Evolutionary conservation across 2,113 vertebrate genomes (phyloP), one percentile per base, ranked within the genome.

Genomic region (Pogona vitticeps): DNA sequence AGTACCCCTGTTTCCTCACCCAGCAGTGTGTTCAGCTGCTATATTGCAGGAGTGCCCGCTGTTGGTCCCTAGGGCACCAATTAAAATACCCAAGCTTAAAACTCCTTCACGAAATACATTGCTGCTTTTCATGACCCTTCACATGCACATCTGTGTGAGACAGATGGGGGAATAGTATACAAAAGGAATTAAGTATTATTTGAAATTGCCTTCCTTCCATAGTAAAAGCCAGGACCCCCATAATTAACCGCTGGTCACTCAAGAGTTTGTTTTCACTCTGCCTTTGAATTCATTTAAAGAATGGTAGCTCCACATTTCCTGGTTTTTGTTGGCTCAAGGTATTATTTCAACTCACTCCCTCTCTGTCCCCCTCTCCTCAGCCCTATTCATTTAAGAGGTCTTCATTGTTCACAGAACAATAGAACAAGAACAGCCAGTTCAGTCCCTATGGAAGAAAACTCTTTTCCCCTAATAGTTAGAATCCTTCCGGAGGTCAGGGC

Each of bases 401-500:
- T 7, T 75, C 88, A 90, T 90, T 94, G 95, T 95, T 94, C 93
- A 91, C 87, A 91, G 89, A 94, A 95, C 94, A 95, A 92, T 91
- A 88, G 95, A 90, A 72, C 70, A 38, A 86, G 88, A 90, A 93
- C 95, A 94, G 91, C 84, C 31, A 95, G 94, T 92, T 95, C 85
- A 42, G 93, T 93, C 93, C 90, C 94, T 68, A 94, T 90, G 94
- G 94, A 93, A 94, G 93, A 94, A 88, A 94, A 94, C 92, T 2
- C 75, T 89, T 20, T 92, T 91, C 83, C 91, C 91, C 90, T 89
- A 89, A 93, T 93, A 88, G 94, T 88, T 92, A 91, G 89, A 88
- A 89, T 92, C 93, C 91, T 94, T 95, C 94, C 92, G 90, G 94
- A 94, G 94, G 94, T 94, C 93, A 92, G 91, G 79, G 93, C 9